Percentiles rank a stretch among this genome's conserved stretches.
phyloP scores from a whole-genome alignment of 2,797 vertebrate species.

The Heteromormyrus szaboi region DNA sequence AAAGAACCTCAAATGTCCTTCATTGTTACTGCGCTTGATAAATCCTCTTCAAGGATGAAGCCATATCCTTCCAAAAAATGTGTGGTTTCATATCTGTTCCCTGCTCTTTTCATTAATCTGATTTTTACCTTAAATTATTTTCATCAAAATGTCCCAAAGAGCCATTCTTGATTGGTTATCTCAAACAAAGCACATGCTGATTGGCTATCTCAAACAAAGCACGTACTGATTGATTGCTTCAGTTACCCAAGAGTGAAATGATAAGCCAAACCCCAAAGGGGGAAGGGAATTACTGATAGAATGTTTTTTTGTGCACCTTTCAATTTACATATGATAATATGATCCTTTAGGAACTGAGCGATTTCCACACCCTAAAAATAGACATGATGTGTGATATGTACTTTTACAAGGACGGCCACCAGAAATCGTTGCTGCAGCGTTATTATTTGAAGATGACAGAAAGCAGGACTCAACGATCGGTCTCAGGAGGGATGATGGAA shows the following conservation, averaged over 20 bases:
- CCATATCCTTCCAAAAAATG: not conserved
- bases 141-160: not conserved
- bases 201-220: not conserved
- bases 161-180: not conserved
- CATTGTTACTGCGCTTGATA: not conserved
- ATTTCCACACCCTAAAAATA: not conserved
- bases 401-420: not conserved
- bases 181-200: not conserved
- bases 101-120: not conserved
- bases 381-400: not conserved
- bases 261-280: not conserved
- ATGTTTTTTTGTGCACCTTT: not conserved
- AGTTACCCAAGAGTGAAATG: not conserved
- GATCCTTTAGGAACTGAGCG: not conserved
- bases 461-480: not conserved
- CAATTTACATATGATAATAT: not conserved
- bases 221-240: not conserved
- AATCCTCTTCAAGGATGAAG: not conserved
- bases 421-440: not conserved
- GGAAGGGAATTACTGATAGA: not conserved
- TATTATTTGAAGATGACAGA: not conserved
- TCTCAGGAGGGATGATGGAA: not conserved
- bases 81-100: not conserved
- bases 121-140: not conserved
- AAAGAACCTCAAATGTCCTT: not conserved